Conservation (phyloP, 1,140 invertebrate species). For the Ruditapes philippinarum region DNA sequence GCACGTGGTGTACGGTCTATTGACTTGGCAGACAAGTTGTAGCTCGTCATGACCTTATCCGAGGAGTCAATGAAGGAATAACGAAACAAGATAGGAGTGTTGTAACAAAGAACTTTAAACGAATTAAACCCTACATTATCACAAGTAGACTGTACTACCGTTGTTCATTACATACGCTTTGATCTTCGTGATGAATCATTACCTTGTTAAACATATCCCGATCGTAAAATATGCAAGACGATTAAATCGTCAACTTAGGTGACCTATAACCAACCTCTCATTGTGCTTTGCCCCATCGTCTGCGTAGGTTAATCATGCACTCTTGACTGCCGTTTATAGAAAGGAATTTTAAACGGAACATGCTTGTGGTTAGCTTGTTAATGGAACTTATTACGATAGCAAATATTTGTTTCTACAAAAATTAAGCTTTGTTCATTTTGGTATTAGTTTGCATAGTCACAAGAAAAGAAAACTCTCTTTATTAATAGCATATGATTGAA, state of each 20-base stretch:
- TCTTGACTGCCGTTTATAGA: not conserved
- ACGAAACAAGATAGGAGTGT: not conserved
- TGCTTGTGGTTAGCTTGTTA: no score
- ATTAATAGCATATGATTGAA: no score
- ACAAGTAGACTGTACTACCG: not conserved
- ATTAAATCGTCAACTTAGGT: not conserved
- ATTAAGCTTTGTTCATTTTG: no score
- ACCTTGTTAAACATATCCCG: not conserved
- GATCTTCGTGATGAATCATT: constrained; percentile 6
- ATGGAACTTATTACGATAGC: no score
- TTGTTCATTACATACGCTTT: not conserved
- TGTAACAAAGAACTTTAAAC: not conserved
- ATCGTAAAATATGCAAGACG: not conserved
- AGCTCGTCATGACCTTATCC: constrained; percentile 4
- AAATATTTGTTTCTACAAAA: no score
- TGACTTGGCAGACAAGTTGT: not conserved
- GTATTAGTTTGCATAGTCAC: no score
- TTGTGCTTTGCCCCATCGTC: not conserved
- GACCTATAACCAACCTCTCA: not conserved
- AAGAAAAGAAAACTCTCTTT: no score
- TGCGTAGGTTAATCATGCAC: not conserved
- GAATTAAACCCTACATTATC: not conserved
- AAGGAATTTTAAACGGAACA: not conserved
- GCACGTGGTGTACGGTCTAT: constrained; percentile 1
- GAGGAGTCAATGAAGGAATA: not conserved